Evolutionary conservation across 2,888 invertebrate genomes (phyloP), one percentile per base, ranked within the genome.

Genomic region (Epirrhoe tristata): DNA sequence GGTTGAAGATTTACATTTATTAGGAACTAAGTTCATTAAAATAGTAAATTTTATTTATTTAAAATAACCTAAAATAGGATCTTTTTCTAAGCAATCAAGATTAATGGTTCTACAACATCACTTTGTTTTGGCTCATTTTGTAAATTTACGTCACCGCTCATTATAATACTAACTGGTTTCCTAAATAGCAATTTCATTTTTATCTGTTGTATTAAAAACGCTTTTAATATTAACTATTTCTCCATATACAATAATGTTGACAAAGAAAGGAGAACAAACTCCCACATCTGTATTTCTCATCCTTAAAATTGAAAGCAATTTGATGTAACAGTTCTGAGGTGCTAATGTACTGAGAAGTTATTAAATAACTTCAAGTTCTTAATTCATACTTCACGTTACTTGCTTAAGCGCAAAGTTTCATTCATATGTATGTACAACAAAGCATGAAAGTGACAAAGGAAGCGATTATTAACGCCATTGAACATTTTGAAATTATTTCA

Each of bases 301-400:
- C 54, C 43, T 65, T 58, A 56, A 58, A n/a, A 46, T 58, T 68
- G 53, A 64, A 55, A 68, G 64, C 68, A 52, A 62, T 68, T 61
- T 55, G 61, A 61, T 68, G 68, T 64, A 46, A 24, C 39, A 60
- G 50, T 59, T 68, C 58, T 46, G 31, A 69, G 62, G 69, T 69
- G 62, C 61, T 68, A 68, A 68, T 61, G 62, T 65, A 32, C 34
- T 5, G 32, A 66, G 62, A 66, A 16, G 48, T 39, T 48, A 59
- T 61, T 57, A 66, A 63, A 63, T 69, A 58, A 70, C 67, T 70
- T 61, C 32, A 69, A 63, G 69, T 66, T 63, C 58, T 65, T 65
- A 61, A 65, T 65, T 66, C 62, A 62, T 36, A 65, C 68, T 52
- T 65, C 55, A 46, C 50, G 57, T 54, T 57, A 32, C 66, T 58